phyloP scores from a whole-genome alignment of 2,888 invertebrate species.

The Oegoconia quadripuncta region DNA sequence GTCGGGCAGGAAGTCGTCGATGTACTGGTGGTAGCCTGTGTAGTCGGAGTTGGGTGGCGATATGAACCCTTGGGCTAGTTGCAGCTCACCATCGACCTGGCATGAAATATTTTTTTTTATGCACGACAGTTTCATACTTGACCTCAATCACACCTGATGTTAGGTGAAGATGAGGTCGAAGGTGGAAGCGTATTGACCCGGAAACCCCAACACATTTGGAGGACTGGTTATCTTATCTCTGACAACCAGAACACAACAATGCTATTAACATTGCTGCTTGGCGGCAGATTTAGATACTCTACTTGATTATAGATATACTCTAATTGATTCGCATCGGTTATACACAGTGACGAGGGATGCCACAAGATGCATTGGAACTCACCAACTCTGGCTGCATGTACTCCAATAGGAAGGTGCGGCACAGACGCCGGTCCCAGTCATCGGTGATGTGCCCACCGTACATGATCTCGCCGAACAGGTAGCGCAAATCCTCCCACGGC shows the following conservation, averaged over 20 bases:
- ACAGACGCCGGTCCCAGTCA: conserved; percentile 95
- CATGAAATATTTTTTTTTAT: background rate
- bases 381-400: conserved; percentile 92
- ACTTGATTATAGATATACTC: no score
- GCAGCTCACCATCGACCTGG: conserved; percentile 90
- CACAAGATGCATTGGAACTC: conserved; percentile 13
- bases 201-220: no score
- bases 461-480: conserved; percentile 98
- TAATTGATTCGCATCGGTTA: no score
- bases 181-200: no score
- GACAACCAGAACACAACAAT: no score
- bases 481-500: conserved; percentile 96
- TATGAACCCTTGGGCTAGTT: conserved; percentile 89
- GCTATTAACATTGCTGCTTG: no score
- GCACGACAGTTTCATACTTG: no score
- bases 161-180: no score
- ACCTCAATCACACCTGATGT: no score
- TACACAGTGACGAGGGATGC: no score
- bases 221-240: no score
- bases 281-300: no score
- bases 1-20: conserved; percentile 90
- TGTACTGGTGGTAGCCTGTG: conserved; percentile 90
- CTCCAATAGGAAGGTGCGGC: conserved; percentile 90
- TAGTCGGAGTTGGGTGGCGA: conserved; percentile 95
- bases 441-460: conserved; percentile 98